These are phyloP conservation scores for Scaptomyza caliginosa DNA, from an alignment of 2,888 invertebrate species.

Conservation along the genomic window DNA sequence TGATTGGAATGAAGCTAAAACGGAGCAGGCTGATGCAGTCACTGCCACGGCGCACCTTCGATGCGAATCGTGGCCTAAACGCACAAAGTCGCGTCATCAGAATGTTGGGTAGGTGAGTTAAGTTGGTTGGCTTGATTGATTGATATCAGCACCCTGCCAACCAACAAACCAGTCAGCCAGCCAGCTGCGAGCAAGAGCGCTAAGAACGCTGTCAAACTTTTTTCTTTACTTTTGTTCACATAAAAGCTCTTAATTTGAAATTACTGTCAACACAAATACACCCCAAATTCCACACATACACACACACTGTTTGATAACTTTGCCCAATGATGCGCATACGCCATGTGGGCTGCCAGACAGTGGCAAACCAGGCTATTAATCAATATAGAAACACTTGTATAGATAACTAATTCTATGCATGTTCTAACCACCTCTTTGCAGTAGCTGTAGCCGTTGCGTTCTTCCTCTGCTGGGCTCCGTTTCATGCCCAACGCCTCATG, in stretches of 20 bases:
- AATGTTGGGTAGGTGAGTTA: conserved; percentile 89
- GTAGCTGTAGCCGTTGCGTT: conserved; percentile 94
- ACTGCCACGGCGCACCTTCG: conserved; percentile 85
- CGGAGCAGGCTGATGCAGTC: conserved; percentile 87
- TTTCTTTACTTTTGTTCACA: neutral
- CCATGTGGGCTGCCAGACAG: conserved; percentile 18
- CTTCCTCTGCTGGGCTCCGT: conserved; percentile 95
- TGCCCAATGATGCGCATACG: conserved; percentile 40
- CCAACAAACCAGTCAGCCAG: neutral
- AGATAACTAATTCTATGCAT: conserved; percentile 24
- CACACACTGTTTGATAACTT: conserved; percentile 16
- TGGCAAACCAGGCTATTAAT: conserved; percentile 12
- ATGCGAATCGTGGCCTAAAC: conserved; percentile 85
- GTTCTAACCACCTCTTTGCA: conserved; percentile 81
- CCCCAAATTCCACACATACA: conserved; percentile 3
- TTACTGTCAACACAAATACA: conserved; percentile 36
- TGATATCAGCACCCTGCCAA: conserved; percentile 37
- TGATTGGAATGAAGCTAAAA: conserved; percentile 90
- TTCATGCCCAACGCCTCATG: conserved; percentile 94
- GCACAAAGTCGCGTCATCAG: conserved; percentile 89
- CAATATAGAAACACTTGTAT: neutral
- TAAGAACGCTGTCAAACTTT: conserved; percentile 26
- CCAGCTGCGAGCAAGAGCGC: conserved; percentile 2
- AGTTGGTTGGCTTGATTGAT: conserved; percentile 57
- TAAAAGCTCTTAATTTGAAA: conserved; percentile 51